phyloP scores from a whole-genome alignment of 2,888 invertebrate species.

The Campopleginae sp. region DNA sequence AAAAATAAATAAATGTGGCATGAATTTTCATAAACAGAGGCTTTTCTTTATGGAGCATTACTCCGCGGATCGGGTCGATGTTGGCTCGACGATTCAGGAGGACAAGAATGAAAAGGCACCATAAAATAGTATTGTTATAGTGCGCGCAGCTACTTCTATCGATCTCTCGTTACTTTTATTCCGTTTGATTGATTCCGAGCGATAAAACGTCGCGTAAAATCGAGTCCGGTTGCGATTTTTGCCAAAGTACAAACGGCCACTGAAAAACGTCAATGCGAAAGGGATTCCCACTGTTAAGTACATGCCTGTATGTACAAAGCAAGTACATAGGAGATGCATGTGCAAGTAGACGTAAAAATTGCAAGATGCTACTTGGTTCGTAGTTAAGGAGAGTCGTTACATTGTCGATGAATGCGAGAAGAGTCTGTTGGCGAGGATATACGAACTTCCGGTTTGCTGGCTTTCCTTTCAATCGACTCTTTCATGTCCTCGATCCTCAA shows the following conservation, averaged over 20 bases:
- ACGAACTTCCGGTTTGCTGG: constrained; percentile 60
- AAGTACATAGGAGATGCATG: not conserved
- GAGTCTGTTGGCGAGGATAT: constrained; percentile 55
- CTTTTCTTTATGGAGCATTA: constrained; percentile 55
- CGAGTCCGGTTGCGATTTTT: constrained; percentile 63
- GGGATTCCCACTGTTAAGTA: constrained; percentile 19
- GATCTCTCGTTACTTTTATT: constrained; percentile 75
- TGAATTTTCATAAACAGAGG: constrained; percentile 61
- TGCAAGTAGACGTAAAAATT: constrained; percentile 52
- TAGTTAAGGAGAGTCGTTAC: constrained; percentile 51
- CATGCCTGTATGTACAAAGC: constrained; percentile 16
- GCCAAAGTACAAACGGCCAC: constrained; percentile 16
- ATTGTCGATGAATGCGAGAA: constrained; percentile 53
- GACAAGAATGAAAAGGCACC: not conserved
- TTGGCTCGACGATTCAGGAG: constrained; percentile 53
- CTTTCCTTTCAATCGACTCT: constrained; percentile 8
- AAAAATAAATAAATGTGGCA: constrained; percentile 18
- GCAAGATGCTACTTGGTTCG: constrained; percentile 55
- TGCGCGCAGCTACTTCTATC: constrained; percentile 38
- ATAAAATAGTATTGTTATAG: constrained; percentile 53
- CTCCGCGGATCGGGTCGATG: constrained; percentile 45
- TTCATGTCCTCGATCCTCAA: not conserved
- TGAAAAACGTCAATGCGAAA: constrained; percentile 56
- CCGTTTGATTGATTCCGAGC: constrained; percentile 78
- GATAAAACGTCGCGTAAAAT: constrained; percentile 77